Evolutionary conservation across 2,113 vertebrate species (phyloP).

Genomic region (Lophura nycthemera): DNA sequence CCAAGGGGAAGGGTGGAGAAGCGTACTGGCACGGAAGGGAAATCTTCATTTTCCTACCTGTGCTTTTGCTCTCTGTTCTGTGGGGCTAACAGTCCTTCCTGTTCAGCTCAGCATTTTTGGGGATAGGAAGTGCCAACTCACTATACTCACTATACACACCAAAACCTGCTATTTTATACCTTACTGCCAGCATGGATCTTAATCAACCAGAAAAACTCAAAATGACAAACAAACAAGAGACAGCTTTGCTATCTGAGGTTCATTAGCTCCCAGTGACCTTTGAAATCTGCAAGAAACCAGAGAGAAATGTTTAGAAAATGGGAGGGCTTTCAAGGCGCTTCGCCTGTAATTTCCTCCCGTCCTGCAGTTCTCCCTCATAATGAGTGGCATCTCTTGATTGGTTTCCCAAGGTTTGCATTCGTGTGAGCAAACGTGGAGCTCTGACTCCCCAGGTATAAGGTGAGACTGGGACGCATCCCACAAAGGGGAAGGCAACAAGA

Average conservation of each 20-base stretch:
- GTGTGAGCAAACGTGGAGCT: background rate
- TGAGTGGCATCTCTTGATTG: slow-evolving; percentile 28
- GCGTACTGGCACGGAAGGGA: slow-evolving; percentile 10
- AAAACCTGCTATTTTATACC: slow-evolving; percentile 65
- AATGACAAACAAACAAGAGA: slow-evolving; percentile 81
- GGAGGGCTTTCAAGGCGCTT: slow-evolving; percentile 47
- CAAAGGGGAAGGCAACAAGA: background rate
- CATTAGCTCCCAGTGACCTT: slow-evolving; percentile 78
- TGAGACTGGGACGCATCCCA: background rate
- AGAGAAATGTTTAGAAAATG: slow-evolving; percentile 20
- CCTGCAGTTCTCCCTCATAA: background rate
- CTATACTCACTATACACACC: slow-evolving; percentile 12
- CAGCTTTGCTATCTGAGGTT: slow-evolving; percentile 80
- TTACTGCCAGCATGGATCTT: slow-evolving; percentile 74
- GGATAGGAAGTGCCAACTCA: slow-evolving; percentile 34
- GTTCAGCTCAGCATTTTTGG: slow-evolving; percentile 61
- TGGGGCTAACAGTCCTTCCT: slow-evolving; percentile 11
- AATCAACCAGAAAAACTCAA: slow-evolving; percentile 83
- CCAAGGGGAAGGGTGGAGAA: background rate
- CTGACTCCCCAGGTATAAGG: background rate
- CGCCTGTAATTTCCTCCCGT: slow-evolving; percentile 1
- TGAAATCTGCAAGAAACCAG: slow-evolving; percentile 57
- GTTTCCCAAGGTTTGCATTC: slow-evolving; percentile 29
- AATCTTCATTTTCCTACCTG: slow-evolving; percentile 1
- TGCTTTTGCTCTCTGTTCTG: background rate